Base-by-base conservation (phyloP, 2,888 invertebrate genomes). In the Polymixis flavicincta region DNA sequence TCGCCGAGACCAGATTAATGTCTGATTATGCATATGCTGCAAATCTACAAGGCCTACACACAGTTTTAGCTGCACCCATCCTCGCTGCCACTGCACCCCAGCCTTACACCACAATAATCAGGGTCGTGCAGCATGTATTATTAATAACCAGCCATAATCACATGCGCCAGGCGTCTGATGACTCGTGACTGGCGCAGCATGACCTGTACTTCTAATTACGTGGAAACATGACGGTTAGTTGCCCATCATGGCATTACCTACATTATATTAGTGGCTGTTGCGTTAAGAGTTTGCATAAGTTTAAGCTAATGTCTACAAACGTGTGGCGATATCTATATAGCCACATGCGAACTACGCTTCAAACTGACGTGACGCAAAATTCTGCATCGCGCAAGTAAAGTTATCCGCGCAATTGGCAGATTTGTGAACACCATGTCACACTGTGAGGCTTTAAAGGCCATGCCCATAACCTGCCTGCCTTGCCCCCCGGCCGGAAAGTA, bases 121-220 rank as follows among this genome's bases (percentile, higher is more conserved):
- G 68, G 63, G 64, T 77, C 87, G 80, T 87, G 80, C 65, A 67
- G 37, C 82, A 81, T 80, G 82, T 85, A 82, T 85, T 80, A 86
- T 81, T 86, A 88, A 87, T 86, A 82, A 80, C 75, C 63, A 79
- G 65, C 32, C 80, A 66, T 79, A 82, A 80, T 82, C 66, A 75
- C 42, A 89, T 81, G 88, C 87, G 88, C 85, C 78, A 73, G 89
- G 89, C 86, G 83, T 86, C 84, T 79, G 74, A 71, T 73, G 60
- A 69, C 69, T 89, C 88, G 88, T 88, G 88, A 89, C 84, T 75
- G 82, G 71, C 52, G 60, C 71, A 42, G 66, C 87, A 88, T 89
- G 89, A 85, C 85, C 89, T 78, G 89, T 72, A 82, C 69, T 82
- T 55, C 82, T 88, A 83, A 86, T 88, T 86, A 89, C 69, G 25